phyloP scores from a whole-genome alignment of 2,888 invertebrate genomes.

The Troides aeacus region DNA sequence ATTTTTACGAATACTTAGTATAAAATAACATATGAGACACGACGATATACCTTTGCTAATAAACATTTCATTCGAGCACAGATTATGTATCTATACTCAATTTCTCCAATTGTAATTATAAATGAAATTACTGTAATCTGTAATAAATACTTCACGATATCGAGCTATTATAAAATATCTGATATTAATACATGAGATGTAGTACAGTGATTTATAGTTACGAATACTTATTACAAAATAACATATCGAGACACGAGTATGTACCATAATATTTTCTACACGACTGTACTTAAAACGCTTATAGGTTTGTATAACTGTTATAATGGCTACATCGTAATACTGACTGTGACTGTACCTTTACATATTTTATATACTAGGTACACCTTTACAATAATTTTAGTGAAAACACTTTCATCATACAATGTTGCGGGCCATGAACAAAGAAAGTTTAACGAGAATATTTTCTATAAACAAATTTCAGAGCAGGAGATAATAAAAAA shows the following conservation, averaged over 20 bases:
- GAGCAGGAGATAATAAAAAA: background rate
- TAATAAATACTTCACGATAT: constrained; percentile 3
- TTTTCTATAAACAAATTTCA: background rate
- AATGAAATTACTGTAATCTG: background rate
- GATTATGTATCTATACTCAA: too few relatives aligned
- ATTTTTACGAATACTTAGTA: constrained; percentile 5
- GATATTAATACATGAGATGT: background rate
- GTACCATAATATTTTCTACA: background rate
- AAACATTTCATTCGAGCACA: too few relatives aligned
- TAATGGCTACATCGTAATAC: background rate
- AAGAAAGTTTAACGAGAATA: background rate
- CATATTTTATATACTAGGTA: background rate
- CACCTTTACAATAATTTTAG: too few relatives aligned
- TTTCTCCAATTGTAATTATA: too few relatives aligned
- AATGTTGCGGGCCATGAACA: too few relatives aligned
- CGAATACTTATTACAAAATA: constrained; percentile 7
- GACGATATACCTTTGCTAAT: too few relatives aligned
- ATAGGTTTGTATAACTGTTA: background rate
- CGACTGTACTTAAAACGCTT: background rate
- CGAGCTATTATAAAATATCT: constrained; percentile 10
- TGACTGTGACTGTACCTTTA: background rate
- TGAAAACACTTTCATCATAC: too few relatives aligned
- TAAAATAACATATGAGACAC: background rate
- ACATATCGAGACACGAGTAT: background rate
- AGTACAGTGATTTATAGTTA: constrained; percentile 2